Conservation (phyloP, 2,113 vertebrate species). For the Cottus gobio region DNA sequence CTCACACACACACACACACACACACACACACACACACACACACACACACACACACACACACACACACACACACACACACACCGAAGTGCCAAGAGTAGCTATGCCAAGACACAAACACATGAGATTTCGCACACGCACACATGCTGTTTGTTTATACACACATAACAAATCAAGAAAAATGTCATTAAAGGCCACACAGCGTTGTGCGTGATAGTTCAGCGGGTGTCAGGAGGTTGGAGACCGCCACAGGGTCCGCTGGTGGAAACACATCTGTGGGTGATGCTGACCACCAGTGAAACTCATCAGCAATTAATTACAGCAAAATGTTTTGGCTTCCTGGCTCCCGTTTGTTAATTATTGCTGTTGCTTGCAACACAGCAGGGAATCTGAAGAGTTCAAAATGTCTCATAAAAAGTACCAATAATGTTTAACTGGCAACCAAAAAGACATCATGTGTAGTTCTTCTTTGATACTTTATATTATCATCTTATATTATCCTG, state of each 20-base stretch:
- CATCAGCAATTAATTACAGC: slow-evolving; percentile 23
- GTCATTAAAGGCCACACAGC: slow-evolving; percentile 84
- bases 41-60: slow-evolving; percentile 30
- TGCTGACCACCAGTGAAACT: slow-evolving; percentile 22
- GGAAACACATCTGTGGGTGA: slow-evolving; percentile 27
- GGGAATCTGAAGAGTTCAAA: neutral
- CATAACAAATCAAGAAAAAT: slow-evolving; percentile 74
- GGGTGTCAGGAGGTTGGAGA: slow-evolving; percentile 56
- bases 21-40: slow-evolving; percentile 22
- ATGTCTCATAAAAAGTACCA: neutral
- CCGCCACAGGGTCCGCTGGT: slow-evolving; percentile 40
- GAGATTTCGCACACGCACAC: slow-evolving; percentile 19
- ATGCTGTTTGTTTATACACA: slow-evolving; percentile 61
- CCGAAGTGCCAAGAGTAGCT: neutral
- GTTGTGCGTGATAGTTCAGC: slow-evolving; percentile 78
- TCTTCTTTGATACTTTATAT: no score
- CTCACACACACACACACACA: slow-evolving; percentile 12
- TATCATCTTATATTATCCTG: neutral
- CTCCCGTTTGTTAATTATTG: neutral
- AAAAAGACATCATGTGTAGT: neutral
- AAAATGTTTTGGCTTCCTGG: neutral
- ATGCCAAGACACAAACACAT: slow-evolving; percentile 37
- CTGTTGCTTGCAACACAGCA: neutral
- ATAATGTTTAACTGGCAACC: neutral
- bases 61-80: slow-evolving; percentile 45